Base-by-base conservation (phyloP, 2,888 invertebrate genomes). In the Belgica antarctica region DNA sequence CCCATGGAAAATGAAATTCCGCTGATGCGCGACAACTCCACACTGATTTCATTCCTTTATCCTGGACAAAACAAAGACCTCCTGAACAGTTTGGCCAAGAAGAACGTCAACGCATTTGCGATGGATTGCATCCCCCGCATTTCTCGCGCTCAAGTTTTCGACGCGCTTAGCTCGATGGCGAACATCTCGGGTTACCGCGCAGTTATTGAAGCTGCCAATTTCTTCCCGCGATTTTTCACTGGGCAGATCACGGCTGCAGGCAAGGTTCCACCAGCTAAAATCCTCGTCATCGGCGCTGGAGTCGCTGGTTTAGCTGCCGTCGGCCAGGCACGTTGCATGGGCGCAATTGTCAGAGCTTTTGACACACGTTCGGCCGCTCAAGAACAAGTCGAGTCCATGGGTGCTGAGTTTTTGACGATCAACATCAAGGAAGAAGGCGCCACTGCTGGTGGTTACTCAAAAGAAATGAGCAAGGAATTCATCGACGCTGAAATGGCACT, bases 71-170 rank as follows among this genome's bases (percentile, higher is more conserved):
- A 94, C 79, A 84, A 87, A 78, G 82, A 85, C 2, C 79, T 94
- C 25, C 81, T 94, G 22, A 86, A 90, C 72, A 79, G 85, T 74
- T 79, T 94, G 73, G 85, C 87, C 1, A 81, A 84, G 71, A 87
- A 84, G 76, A 85, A 89, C 74, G 82, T 92, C 73, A 92, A 89
- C 75, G 89, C 88, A 36, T 92, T 94, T 81, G 89, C 89, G 8
- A 94, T 94, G 93, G 94, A 94, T 77, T 91, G 90, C 77, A 85
- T 94, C 73, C 94, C 94, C 0, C 84, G 94, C 65, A 94, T 94
- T 73, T 89, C 89, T 73, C 83, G 94, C 72, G 94, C 94, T 19
- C 94, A 94, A 81, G 92, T 92, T 1, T 94, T 92, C 79, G 94
- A 94, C 78, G 94, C 89, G 0, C 83, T 94, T 1, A 92, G 91